phyloP scores from a whole-genome alignment of 2,113 vertebrate species.

The Spilogale gracilis region DNA sequence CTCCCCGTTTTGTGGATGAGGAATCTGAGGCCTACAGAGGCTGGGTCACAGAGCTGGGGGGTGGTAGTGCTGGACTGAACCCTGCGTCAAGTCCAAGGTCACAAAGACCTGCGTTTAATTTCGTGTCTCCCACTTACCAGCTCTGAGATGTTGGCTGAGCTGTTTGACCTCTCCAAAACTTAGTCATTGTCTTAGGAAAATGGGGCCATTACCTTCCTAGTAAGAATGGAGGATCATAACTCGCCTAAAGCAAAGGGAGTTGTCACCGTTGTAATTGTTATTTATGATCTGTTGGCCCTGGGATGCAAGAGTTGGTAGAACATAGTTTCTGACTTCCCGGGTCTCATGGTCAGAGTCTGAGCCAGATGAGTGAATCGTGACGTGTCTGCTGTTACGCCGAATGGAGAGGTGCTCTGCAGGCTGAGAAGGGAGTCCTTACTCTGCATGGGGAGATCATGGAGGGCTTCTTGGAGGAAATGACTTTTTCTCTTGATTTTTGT shows the following conservation, averaged over 20 bases:
- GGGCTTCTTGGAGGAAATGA: not conserved
- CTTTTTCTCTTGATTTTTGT: not conserved
- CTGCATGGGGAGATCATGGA: accelerated
- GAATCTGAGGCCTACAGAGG: not conserved
- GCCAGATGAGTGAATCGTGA: not conserved
- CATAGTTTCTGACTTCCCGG: not conserved
- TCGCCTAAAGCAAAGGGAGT: not conserved
- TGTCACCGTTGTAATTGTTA: not conserved
- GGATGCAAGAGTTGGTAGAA: not conserved
- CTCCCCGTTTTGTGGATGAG: not conserved
- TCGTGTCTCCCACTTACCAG: not conserved
- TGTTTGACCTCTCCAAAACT: not conserved
- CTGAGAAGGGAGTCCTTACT: not conserved
- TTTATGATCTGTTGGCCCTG: not conserved
- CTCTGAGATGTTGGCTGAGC: not conserved
- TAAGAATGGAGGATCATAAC: not conserved
- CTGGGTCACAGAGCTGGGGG: not conserved
- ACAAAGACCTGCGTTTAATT: not conserved
- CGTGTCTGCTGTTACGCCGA: accelerated
- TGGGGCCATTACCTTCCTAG: not conserved
- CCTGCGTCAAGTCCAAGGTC: not conserved
- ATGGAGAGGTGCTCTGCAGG: no score
- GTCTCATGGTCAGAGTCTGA: not conserved
- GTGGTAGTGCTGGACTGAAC: not conserved
- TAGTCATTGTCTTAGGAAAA: not conserved